A percentile compares a stretch with the other conserved stretches of the same genome.
Evolutionary conservation across 2,113 vertebrate genomes (phyloP).

Genomic region (Scolopax mira): DNA sequence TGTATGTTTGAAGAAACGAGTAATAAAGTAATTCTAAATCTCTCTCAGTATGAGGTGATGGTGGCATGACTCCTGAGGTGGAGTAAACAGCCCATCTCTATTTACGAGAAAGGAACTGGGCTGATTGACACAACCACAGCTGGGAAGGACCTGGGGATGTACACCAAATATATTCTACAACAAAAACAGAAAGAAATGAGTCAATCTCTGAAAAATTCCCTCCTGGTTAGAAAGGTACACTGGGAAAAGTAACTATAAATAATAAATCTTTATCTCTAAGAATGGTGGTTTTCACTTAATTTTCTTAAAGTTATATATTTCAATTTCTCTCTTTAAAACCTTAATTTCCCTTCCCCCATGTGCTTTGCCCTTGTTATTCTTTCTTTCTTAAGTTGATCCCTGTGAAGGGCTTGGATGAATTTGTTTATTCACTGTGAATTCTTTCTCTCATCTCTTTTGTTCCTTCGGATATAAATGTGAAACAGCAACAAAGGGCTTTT

Average conservation of each 20-base stretch:
- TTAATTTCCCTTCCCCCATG: background rate
- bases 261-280: background rate
- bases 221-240: background rate
- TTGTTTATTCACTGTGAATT: background rate
- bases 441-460: background rate
- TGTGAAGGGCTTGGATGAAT: background rate
- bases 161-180: background rate
- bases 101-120: background rate
- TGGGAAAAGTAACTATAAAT: background rate
- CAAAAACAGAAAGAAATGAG: background rate
- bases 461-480: background rate
- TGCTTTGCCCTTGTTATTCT: background rate
- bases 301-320: conserved; percentile 9
- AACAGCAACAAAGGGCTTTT: background rate
- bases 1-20: background rate
- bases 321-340: conserved; percentile 2
- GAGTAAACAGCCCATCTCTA: background rate
- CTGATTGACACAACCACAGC: background rate
- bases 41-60: background rate
- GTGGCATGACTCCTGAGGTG: background rate
- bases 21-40: background rate
- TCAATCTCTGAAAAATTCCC: background rate
- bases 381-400: background rate
- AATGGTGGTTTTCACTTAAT: background rate
- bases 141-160: background rate